A percentile compares a stretch with the other conserved stretches of the same genome.
Conservation (phyloP, 2,113 vertebrate species). For the Pseudorectes ferrugineus region DNA sequence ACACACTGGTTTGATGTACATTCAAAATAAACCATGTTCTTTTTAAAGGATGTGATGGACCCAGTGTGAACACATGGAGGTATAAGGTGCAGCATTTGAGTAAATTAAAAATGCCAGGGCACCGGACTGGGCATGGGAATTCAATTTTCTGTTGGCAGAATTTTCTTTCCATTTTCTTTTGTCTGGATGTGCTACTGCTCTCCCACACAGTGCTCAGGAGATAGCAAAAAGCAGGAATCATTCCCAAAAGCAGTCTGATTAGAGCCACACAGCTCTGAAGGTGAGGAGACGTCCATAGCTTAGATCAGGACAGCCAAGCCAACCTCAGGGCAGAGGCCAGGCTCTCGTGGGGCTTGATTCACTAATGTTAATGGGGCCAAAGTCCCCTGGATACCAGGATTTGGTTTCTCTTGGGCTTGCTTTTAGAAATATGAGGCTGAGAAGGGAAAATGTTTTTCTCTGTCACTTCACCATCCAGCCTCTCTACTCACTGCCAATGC, state of each 20-base stretch:
- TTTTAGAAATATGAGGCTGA: neutral
- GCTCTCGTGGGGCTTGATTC: neutral
- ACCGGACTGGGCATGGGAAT: neutral
- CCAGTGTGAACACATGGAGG: neutral
- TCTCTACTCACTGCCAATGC: neutral
- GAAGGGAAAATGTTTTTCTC: neutral
- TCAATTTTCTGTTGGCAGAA: neutral
- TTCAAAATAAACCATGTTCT: neutral
- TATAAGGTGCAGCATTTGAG: neutral
- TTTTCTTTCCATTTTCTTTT: neutral
- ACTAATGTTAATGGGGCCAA: neutral
- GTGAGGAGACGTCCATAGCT: neutral
- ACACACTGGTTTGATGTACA: neutral
- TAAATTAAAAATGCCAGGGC: neutral
- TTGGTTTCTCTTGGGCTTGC: neutral
- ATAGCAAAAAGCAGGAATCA: neutral
- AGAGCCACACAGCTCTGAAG: neutral
- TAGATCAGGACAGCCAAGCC: neutral
- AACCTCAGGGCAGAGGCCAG: neutral
- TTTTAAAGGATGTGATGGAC: neutral
- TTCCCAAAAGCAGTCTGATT: neutral
- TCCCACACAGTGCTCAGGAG: neutral
- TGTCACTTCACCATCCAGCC: neutral
- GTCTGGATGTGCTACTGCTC: neutral
- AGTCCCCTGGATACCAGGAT: neutral